phyloP scores from a whole-genome alignment of 2,113 vertebrate genomes.

The Candoia aspera region DNA sequence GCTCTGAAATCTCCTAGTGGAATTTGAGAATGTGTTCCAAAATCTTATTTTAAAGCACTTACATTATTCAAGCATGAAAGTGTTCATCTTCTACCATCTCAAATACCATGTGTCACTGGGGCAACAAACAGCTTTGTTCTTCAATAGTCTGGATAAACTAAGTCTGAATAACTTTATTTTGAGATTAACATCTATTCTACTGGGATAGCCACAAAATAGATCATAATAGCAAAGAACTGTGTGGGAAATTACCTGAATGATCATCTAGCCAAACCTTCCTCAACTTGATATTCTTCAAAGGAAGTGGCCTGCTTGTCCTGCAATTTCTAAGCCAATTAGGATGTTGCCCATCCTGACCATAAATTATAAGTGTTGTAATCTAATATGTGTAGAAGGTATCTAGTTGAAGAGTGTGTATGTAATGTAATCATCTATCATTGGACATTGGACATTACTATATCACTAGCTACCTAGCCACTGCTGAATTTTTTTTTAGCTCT shows the following conservation, averaged over 20 bases:
- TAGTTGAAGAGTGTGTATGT: not conserved
- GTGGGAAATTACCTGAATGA: not conserved
- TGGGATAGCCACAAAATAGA: not conserved
- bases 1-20: not conserved
- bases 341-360: not conserved
- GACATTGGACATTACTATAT: not conserved
- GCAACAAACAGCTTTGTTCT: not conserved
- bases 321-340: not conserved
- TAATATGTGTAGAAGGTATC: not conserved
- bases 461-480: not conserved
- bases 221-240: not conserved
- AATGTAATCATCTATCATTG: not conserved
- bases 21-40: slow-evolving; percentile 1
- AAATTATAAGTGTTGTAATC: not conserved
- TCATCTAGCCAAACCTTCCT: not conserved
- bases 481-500: not conserved
- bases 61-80: not conserved
- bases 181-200: not conserved
- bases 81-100: fast-evolving
- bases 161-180: not conserved
- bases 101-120: not conserved
- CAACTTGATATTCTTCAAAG: not conserved
- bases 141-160: not conserved
- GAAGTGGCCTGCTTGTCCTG: not conserved
- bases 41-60: slow-evolving; percentile 24